A percentile compares a stretch with the other conserved stretches of the same genome.
These are phyloP conservation scores for Amia ocellicauda DNA, from an alignment of 2,113 vertebrate species.

Conservation along the genomic window DNA sequence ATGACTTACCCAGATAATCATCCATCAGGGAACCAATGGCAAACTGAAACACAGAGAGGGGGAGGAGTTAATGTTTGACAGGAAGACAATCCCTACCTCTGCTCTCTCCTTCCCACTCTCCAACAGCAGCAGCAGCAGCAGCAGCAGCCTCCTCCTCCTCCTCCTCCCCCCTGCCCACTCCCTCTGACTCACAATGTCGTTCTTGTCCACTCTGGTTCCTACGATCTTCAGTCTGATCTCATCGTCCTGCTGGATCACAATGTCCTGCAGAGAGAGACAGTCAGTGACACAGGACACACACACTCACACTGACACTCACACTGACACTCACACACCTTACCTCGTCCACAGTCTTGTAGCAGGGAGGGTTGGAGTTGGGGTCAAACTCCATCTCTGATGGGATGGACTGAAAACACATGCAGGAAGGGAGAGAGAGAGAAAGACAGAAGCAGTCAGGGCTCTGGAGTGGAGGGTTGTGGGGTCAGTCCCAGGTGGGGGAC, in stretches of 20 bases:
- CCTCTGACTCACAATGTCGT: constrained; percentile 90
- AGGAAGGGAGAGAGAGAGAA: no score
- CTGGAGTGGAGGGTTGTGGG: no score
- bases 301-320: not conserved
- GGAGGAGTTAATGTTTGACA: not conserved
- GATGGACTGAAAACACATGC: constrained; percentile 73
- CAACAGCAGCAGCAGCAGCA: no score
- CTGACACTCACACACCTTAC: constrained; percentile 48
- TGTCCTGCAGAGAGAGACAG: constrained; percentile 61
- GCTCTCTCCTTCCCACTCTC: no score
- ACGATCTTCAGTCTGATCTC: constrained; percentile 91
- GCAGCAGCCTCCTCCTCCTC: no score
- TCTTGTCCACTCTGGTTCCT: constrained; percentile 89
- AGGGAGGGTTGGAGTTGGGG: constrained; percentile 88
- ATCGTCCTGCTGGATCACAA: constrained; percentile 89
- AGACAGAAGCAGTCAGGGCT: not conserved
- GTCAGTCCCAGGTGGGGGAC: no score
- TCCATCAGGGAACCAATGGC: constrained; percentile 92
- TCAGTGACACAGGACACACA: no score
- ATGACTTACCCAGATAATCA: constrained; percentile 81
- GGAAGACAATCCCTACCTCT: no score
- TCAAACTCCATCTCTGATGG: constrained; percentile 93
- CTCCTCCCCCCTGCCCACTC: no score
- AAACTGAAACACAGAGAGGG: constrained; percentile 65
- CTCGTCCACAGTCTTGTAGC: constrained; percentile 89